Conservation (phyloP, 2,113 vertebrate species). For the Halichoerus grypus region DNA sequence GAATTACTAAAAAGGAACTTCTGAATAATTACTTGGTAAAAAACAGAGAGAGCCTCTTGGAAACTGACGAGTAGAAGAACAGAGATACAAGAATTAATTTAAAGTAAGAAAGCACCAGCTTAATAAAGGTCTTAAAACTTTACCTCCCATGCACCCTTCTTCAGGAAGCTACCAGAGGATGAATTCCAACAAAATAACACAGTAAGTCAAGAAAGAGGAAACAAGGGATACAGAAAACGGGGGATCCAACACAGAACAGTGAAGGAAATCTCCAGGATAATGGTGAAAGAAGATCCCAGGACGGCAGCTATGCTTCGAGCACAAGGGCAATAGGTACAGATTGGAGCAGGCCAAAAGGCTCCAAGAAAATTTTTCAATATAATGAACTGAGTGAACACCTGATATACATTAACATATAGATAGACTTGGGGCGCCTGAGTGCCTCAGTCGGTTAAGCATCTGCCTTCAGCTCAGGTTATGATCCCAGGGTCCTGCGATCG, state of each 20-base stretch:
- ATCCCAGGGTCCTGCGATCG: too few species aligned
- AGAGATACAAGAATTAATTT: constrained; percentile 1
- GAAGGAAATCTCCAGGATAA: not conserved
- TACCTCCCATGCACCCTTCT: not conserved
- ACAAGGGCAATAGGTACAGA: not conserved
- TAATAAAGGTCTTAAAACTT: not conserved
- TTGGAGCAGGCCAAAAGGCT: not conserved
- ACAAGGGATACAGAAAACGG: not conserved
- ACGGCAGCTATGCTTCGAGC: not conserved
- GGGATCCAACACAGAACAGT: not conserved
- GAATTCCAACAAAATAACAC: not conserved
- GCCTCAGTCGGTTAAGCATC: not conserved
- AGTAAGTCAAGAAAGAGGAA: not conserved
- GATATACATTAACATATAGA: not conserved
- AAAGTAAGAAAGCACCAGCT: not conserved
- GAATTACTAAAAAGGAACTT: constrained; percentile 22
- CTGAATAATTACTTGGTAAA: constrained; percentile 47
- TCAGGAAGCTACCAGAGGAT: not conserved
- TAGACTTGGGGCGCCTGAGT: not conserved
- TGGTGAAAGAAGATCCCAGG: not conserved
- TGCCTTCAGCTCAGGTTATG: not conserved
- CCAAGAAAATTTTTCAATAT: not conserved
- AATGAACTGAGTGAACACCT: not conserved
- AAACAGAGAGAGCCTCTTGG: not conserved
- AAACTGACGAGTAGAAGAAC: not conserved